Evolutionary conservation across 1,140 invertebrate species (phyloP).

Genomic region (Diuraphis noxia): DNA sequence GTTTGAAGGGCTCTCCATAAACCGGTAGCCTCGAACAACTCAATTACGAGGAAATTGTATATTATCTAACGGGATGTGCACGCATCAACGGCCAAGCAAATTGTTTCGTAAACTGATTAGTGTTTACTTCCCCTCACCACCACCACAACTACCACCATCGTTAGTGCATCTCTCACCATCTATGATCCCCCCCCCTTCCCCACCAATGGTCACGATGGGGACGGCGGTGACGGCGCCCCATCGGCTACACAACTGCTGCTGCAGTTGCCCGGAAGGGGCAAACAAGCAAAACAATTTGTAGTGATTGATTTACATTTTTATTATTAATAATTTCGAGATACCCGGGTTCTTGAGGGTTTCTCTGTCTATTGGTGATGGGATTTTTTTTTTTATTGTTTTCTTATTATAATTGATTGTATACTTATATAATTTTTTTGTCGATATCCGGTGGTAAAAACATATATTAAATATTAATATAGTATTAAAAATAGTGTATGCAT

Average conservation of each 20-base stretch:
- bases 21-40: slow-evolving; percentile 53
- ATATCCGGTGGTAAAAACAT: neutral
- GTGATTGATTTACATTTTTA: slow-evolving; percentile 51
- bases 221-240: neutral
- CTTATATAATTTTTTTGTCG: neutral
- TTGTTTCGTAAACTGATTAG: slow-evolving; percentile 54
- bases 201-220: neutral
- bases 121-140: slow-evolving; percentile 28
- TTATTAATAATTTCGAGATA: slow-evolving; percentile 25
- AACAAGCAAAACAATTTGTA: slow-evolving; percentile 25
- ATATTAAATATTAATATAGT: too few relatives aligned
- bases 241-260: neutral
- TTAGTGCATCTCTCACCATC: neutral
- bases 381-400: neutral
- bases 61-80: slow-evolving; percentile 51
- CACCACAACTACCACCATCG: neutral
- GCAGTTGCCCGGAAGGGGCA: neutral
- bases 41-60: slow-evolving; percentile 54
- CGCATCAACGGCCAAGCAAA: slow-evolving; percentile 53
- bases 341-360: neutral
- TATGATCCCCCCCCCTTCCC: neutral
- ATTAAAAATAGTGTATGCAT: neutral
- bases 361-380: neutral
- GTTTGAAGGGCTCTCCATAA: slow-evolving; percentile 53
- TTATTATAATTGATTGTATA: neutral